Base-by-base conservation (phyloP, 2,113 vertebrate species). In the Sus scrofa region DNA sequence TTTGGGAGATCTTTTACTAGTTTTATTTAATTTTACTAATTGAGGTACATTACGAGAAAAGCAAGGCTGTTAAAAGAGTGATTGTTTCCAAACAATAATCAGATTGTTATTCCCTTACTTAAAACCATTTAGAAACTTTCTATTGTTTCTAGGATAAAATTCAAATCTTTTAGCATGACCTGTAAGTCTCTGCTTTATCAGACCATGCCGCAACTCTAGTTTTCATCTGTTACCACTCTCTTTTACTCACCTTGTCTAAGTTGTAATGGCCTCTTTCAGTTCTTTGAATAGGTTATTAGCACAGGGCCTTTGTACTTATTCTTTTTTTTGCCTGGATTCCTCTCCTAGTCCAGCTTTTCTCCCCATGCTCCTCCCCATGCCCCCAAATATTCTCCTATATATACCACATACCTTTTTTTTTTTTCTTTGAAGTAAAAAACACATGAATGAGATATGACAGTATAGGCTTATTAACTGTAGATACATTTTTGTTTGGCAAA, bases 101-200 rank as follows among this genome's bases (percentile, higher is more conserved):
- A 93, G 26, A 92, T 74, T 82, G 37, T 79, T 87, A 65, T 78
- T 89, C 37, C 50, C 24, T 73, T 82, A 82, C 24, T 91, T 82
- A 65, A 87, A 95, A 58, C 50, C 32, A 74, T 79, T 93, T 24
- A 67, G 58, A 96, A 93, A 60, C n/a, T 78, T 84, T 91, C n/a
- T 2, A 39, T 30, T 93, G 54, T 67, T 74, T 71, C 79, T 79
- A 78, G 65, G 58, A 89, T 92, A 86, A 37, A 86, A 74, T 93
- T 91, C 58, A 74, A 88, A 39, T 85, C 22, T 63, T 86, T 86
- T 93, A 75, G 37, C 32, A 73, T 93, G 63, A 19, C 27, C 26
- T 84, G 0, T 96, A 83, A 83, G 26, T 87, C 56, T 22, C 54
- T 78, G 68, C 54, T 87, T 87, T 54, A 63, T 70, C 7, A 62